Evolutionary conservation across 2,113 vertebrate genomes (phyloP).

Genomic region (Lepus europaeus): DNA sequence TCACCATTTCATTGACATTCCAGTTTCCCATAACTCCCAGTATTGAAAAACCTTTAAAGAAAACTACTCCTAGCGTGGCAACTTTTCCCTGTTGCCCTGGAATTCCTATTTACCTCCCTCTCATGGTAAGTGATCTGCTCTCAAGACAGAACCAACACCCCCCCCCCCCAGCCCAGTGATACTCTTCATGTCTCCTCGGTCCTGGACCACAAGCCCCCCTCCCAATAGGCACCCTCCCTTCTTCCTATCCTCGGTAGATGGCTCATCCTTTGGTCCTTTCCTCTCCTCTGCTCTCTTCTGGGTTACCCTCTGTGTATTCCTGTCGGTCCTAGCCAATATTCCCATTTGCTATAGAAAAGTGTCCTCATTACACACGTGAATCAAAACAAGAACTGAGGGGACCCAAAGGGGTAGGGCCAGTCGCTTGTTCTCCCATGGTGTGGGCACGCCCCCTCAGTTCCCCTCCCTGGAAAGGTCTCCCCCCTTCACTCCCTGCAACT

Average conservation of each 20-base stretch:
- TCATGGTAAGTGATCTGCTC: background rate
- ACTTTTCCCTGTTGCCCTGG: background rate
- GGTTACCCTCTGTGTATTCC: background rate
- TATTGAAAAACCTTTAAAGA: background rate
- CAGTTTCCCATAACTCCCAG: background rate
- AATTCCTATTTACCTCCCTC: background rate
- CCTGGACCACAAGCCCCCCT: background rate
- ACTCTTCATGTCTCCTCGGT: background rate
- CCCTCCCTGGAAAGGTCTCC: too few species aligned
- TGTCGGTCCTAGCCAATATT: background rate
- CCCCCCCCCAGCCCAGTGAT: too few species aligned
- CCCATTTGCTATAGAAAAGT: background rate
- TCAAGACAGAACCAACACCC: background rate
- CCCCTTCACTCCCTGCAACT: background rate
- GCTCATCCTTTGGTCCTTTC: background rate
- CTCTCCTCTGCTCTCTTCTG: background rate
- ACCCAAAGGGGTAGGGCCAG: background rate
- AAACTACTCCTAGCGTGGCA: background rate
- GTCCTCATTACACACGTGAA: background rate
- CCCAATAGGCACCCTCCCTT: background rate
- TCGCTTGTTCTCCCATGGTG: fast-evolving
- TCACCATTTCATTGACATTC: background rate
- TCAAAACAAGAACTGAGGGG: background rate
- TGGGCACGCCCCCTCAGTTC: background rate
- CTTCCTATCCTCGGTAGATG: background rate